phyloP scores from a whole-genome alignment of 2,888 invertebrate species.

The Augochlorella aurata region DNA sequence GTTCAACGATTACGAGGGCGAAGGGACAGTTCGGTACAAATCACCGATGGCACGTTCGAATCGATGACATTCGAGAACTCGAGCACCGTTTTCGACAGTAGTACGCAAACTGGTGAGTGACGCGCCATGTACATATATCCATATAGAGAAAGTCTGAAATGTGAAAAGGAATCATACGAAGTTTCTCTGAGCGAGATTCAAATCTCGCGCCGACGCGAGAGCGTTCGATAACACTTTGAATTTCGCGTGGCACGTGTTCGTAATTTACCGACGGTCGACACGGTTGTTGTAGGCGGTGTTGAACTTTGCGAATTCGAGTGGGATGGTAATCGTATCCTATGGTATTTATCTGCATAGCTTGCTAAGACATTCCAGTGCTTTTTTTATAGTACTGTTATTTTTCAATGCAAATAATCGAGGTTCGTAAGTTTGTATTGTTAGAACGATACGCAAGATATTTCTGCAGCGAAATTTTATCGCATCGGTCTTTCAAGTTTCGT shows the following conservation, averaged over 20 bases:
- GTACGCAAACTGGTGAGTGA: conserved; percentile 94
- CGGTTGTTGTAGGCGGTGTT: not conserved
- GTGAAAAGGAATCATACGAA: conserved; percentile 4
- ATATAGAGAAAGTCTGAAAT: not conserved
- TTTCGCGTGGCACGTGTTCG: not conserved
- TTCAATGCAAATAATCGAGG: too few species aligned
- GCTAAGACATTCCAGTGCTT: not conserved
- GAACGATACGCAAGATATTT: not conserved
- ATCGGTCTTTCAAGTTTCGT: not conserved
- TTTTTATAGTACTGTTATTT: not conserved
- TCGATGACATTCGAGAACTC: conserved; percentile 97
- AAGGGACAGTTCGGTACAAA: conserved; percentile 93
- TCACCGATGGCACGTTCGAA: conserved; percentile 94
- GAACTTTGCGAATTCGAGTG: not conserved
- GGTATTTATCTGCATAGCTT: not conserved
- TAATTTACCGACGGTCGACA: not conserved
- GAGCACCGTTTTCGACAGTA: conserved; percentile 95
- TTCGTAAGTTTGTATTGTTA: not conserved
- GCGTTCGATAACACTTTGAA: not conserved
- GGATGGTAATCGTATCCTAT: not conserved
- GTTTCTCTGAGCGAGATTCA: not conserved
- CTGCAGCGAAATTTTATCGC: not conserved
- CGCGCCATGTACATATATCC: not conserved
- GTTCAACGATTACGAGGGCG: conserved; percentile 85
- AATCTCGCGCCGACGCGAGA: not conserved